Evolutionary conservation across 2,888 invertebrate species (phyloP), one percentile per base, ranked within the genome.

Genomic region (Hoplodrina blanda): DNA sequence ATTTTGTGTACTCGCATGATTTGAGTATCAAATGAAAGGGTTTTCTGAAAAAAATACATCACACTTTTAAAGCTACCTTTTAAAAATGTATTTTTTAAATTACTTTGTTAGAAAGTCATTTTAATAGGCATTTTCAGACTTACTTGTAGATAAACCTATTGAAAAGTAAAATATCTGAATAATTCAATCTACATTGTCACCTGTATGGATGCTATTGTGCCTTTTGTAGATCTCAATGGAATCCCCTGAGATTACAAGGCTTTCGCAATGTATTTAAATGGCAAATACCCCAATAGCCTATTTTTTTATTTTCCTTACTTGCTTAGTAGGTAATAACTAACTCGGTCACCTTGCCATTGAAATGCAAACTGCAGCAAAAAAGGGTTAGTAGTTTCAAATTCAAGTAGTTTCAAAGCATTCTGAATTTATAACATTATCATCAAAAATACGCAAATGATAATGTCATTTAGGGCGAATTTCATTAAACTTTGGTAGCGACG

Each of bases 251-350:
- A 68, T 49, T 68, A 55, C 2, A 6, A 53, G 30, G 30, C 13
- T 44, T 65, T 19, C n/a, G 8, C 37, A 37, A 54, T 37, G 13
- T 55, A 15, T 54, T 46, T 15, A 46, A 67, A 55, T 54, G 20
- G 5, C 33, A 67, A 17, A 66, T n/a, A n/a, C 44, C 17, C 52
- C 33, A 6, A 10, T 33, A 8, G 33, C 33, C n/a, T 20, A 53
- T 33, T 33, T 6, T n/a, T 1, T 13, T 64, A 54, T 46, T 37
- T 53, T 17, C 19, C 13, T 65, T 13, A 13, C 19, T 52, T 13
- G 17, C 17, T 13, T 5, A n/a, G 17, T 17, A 20, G 11, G 46
- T n/a, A 20, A 33, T 0, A 53, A 19, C n/a, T n/a, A 25, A 19
- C 19, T n/a, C 4, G 15, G 11, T 19, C 7, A 7, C 15, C 1